Evolutionary conservation across 2,888 invertebrate species (phyloP).

Genomic region (Drosophila eohydei): DNA sequence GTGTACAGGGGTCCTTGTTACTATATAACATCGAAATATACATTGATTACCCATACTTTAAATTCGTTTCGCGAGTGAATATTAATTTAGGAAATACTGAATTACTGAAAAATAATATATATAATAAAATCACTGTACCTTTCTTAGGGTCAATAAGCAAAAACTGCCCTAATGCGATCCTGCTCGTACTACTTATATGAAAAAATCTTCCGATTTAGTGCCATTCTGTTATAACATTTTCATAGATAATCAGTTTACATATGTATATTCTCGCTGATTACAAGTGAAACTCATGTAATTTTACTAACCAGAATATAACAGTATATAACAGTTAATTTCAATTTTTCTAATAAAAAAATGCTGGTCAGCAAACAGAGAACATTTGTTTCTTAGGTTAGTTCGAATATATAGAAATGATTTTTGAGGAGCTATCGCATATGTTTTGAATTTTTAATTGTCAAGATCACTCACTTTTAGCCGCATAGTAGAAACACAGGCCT

Average conservation of each 20-base stretch:
- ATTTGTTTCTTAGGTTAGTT: slow-evolving; percentile 7
- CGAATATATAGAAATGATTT: slow-evolving; percentile 1
- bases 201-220: slow-evolving; percentile 45
- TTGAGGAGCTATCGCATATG: neutral
- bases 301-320: neutral
- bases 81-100: neutral
- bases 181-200: slow-evolving; percentile 8
- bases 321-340: slow-evolving; percentile 1
- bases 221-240: slow-evolving; percentile 25
- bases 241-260: neutral
- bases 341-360: slow-evolving; percentile 20
- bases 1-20: slow-evolving; percentile 9
- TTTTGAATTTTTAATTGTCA: slow-evolving; percentile 8
- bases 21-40: slow-evolving; percentile 10
- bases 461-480: slow-evolving; percentile 10
- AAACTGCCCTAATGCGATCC: neutral
- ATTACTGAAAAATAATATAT: neutral
- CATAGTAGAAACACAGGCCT: slow-evolving; percentile 25
- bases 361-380: slow-evolving; percentile 9
- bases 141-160: neutral
- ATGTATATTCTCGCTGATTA: neutral
- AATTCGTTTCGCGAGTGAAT: neutral
- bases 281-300: slow-evolving; percentile 2
- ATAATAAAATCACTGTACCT: neutral
- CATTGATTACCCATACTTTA: neutral